Conservation (phyloP, 2,888 invertebrate species). For the Aspidiotus destructor region DNA sequence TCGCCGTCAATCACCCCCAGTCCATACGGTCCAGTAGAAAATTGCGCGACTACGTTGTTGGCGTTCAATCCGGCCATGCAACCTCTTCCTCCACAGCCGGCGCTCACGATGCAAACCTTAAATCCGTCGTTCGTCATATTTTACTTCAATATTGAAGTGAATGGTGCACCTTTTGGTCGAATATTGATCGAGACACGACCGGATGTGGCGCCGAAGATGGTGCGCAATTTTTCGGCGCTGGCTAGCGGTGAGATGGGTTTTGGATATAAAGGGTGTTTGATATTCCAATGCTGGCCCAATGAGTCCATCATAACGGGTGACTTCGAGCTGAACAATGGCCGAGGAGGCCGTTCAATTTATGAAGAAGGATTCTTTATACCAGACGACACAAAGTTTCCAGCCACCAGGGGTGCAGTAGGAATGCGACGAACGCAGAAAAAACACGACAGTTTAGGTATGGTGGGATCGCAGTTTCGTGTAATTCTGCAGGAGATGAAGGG, state of each 20-base stretch:
- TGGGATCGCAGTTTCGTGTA: constrained; percentile 75
- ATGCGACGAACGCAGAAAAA: constrained; percentile 72
- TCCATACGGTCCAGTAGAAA: constrained; percentile 17
- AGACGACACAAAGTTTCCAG: constrained; percentile 66
- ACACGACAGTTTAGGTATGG: constrained; percentile 68
- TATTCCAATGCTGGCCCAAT: constrained; percentile 74
- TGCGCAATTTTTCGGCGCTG: constrained; percentile 63
- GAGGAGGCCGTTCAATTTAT: constrained; percentile 66
- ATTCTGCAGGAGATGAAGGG: constrained; percentile 72
- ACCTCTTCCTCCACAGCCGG: constrained; percentile 21
- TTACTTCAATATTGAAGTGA: constrained; percentile 66
- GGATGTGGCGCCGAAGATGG: constrained; percentile 71
- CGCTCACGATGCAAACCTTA: constrained; percentile 18
- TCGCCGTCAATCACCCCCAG: constrained; percentile 20
- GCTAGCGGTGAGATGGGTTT: constrained; percentile 63
- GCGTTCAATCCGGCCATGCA: constrained; percentile 26
- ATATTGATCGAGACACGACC: constrained; percentile 67
- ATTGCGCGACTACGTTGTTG: constrained; percentile 28
- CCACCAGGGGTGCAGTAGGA: constrained; percentile 66
- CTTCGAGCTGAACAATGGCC: constrained; percentile 69
- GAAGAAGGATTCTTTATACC: constrained; percentile 70
- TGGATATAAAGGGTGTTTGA: constrained; percentile 67
- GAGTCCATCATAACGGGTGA: constrained; percentile 68
- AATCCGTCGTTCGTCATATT: constrained; percentile 45
- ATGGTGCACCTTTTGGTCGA: constrained; percentile 58